A percentile compares a stretch with the other conserved stretches of the same genome.
Conservation (phyloP, 1,140 invertebrate genomes). For the Bombus ignitus region DNA sequence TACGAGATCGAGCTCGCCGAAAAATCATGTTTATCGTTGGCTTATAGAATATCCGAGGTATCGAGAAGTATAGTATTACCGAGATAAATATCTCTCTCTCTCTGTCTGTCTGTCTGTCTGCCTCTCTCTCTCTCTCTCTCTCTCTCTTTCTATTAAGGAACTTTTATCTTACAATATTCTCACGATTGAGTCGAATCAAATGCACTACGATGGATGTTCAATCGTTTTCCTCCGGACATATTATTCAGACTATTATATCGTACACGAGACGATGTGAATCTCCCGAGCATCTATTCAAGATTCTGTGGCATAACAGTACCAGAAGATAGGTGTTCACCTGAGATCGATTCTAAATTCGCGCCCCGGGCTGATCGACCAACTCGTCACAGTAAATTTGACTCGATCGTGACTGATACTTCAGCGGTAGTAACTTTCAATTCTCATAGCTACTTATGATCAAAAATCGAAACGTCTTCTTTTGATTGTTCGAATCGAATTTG, state of each 20-base stretch:
- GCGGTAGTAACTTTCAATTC: constrained; percentile 44
- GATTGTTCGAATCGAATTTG: constrained; percentile 43
- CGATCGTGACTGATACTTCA: constrained; percentile 43
- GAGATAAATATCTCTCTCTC: neutral
- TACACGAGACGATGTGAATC: constrained; percentile 29
- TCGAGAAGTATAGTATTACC: neutral
- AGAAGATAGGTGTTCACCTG: constrained; percentile 34
- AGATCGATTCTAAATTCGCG: constrained; percentile 37
- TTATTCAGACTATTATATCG: constrained; percentile 27
- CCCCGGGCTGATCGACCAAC: constrained; percentile 44
- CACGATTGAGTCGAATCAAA: neutral
- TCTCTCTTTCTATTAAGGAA: neutral
- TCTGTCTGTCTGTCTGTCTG: too few species aligned
- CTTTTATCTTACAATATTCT: neutral
- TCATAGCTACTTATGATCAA: constrained; percentile 36
- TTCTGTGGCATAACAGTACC: constrained; percentile 43
- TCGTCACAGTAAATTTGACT: constrained; percentile 58
- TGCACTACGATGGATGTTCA: neutral
- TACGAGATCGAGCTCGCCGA: constrained; percentile 22
- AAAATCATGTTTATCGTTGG: constrained; percentile 10
- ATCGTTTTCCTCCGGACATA: constrained; percentile 7
- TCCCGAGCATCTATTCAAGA: constrained; percentile 16
- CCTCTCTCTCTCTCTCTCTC: neutral
- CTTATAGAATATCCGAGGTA: neutral
- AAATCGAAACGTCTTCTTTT: constrained; percentile 22